These are phyloP conservation scores for Drosophila austrosaltans DNA, from an alignment of 2,888 invertebrate species.

Conservation along the genomic window DNA sequence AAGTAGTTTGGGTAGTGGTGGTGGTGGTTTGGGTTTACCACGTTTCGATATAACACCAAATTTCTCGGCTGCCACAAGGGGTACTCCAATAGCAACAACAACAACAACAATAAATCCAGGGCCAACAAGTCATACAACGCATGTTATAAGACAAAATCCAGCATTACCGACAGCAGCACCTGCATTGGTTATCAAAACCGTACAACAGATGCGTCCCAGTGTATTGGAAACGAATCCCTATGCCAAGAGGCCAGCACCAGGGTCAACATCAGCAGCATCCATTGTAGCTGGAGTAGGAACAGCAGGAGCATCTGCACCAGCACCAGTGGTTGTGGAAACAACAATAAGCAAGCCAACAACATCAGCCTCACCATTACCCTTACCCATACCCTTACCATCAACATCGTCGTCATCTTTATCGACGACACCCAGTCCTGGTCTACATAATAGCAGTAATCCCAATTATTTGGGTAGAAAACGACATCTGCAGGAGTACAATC, in stretches of 20 bases:
- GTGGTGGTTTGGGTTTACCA: slow-evolving; percentile 84
- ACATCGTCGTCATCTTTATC: slow-evolving; percentile 16
- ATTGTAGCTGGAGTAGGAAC: neutral
- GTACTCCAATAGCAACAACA: neutral
- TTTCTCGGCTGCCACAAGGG: slow-evolving; percentile 83
- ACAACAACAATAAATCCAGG: neutral
- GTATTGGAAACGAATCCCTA: slow-evolving; percentile 79
- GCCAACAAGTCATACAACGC: slow-evolving; percentile 23
- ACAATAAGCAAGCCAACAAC: neutral
- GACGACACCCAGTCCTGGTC: slow-evolving; percentile 22
- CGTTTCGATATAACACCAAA: slow-evolving; percentile 92
- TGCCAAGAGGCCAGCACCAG: slow-evolving; percentile 57
- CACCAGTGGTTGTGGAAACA: neutral
- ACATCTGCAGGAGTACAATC: slow-evolving; percentile 78
- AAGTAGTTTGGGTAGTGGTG: slow-evolving; percentile 23
- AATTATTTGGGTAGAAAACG: slow-evolving; percentile 78
- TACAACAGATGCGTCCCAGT: slow-evolving; percentile 77
- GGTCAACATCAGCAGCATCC: slow-evolving; percentile 17
- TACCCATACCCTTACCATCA: slow-evolving; percentile 15
- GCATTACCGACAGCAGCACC: slow-evolving; percentile 37
- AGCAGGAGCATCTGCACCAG: neutral
- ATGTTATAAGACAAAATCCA: slow-evolving; percentile 57
- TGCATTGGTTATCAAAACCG: slow-evolving; percentile 60
- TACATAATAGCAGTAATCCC: slow-evolving; percentile 66
- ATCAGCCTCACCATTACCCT: neutral